phyloP scores from a whole-genome alignment of 2,888 invertebrate genomes.

The Coelinius sp. region DNA sequence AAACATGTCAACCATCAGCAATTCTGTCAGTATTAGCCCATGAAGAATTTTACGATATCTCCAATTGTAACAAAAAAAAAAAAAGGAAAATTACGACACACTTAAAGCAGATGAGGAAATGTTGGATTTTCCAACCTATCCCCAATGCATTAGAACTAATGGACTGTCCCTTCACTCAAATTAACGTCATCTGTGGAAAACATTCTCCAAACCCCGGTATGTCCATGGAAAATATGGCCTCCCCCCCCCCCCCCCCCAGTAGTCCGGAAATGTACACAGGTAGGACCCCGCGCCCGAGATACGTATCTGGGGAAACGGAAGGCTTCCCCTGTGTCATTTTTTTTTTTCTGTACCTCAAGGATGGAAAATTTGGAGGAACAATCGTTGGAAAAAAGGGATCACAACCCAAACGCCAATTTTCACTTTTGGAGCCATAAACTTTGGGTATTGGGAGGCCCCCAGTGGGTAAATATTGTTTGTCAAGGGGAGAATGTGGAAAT shows the following conservation, averaged over 20 bases:
- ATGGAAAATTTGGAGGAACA: neutral
- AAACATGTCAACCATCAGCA: neutral
- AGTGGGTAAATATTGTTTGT: neutral
- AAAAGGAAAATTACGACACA: neutral
- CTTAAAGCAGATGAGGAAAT: neutral
- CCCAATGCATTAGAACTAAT: constrained; percentile 25
- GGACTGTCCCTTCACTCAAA: constrained; percentile 17
- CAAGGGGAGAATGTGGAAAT: neutral
- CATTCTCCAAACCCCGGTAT: constrained; percentile 26
- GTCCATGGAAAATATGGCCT: constrained; percentile 28
- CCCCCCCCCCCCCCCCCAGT: constrained; percentile 34
- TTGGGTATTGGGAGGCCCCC: neutral
- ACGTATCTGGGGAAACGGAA: constrained; percentile 47
- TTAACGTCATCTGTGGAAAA: constrained; percentile 40
- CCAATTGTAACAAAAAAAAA: neutral
- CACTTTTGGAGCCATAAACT: neutral
- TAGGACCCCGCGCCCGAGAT: constrained; percentile 46
- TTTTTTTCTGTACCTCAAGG: neutral
- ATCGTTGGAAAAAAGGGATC: neutral
- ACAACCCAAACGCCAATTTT: neutral
- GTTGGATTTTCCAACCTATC: neutral
- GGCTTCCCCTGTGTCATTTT: constrained; percentile 17
- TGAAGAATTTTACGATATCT: neutral
- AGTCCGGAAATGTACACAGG: constrained; percentile 49
- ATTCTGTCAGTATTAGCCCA: neutral